Evolutionary conservation across 2,888 invertebrate genomes (phyloP), one percentile per base, ranked within the genome.

Genomic region (Oxystoma pomonae): DNA sequence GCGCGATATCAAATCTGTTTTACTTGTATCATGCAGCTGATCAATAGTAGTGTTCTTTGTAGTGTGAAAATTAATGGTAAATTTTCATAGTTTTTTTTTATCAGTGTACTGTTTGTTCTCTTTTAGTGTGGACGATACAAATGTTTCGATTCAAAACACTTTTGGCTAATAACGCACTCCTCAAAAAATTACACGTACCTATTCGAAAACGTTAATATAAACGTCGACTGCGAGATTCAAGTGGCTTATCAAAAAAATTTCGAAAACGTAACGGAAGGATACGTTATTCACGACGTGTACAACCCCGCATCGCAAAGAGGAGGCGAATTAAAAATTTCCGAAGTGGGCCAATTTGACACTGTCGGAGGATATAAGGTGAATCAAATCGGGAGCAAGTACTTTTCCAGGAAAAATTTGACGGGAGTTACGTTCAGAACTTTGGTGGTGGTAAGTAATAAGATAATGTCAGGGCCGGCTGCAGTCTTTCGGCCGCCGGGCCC

Each of bases 231-330:
- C 20, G 72, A 75, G 60, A 67, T 74, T 17, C 62, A 71, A 21
- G 65, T 74, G 9, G 68, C 70, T 12, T 65, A 69, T 61, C 65
- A 63, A 1, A 58, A 58, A 18, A 70, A 76, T 18, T 49, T 18
- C 17, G 20, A 18, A n/a, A 50, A 58, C 50, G 12, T 16, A 1
- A 7, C 22, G 3, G 21, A 49, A 20, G 53, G 49, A 5, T 67
- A 65, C 35, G n/a, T 60, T 16, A 74, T 85, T 21, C 79, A 81
- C 66, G 85, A 85, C 72, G 74, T 81, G 3, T 85, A 82, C 76
- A 86, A 83, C 71, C 86, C 85, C 1, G 86, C 87, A 0, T 81
- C 77, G 65, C 79, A 79, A 62, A 83, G 81, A 65, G 81, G 83
- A 21, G 87, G 87, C 1, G 74, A 73, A 64, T 77, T 85, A 60